Evolutionary conservation across 2,888 invertebrate genomes (phyloP), one percentile per base, ranked within the genome.

Genomic region (Piscicola geometra): DNA sequence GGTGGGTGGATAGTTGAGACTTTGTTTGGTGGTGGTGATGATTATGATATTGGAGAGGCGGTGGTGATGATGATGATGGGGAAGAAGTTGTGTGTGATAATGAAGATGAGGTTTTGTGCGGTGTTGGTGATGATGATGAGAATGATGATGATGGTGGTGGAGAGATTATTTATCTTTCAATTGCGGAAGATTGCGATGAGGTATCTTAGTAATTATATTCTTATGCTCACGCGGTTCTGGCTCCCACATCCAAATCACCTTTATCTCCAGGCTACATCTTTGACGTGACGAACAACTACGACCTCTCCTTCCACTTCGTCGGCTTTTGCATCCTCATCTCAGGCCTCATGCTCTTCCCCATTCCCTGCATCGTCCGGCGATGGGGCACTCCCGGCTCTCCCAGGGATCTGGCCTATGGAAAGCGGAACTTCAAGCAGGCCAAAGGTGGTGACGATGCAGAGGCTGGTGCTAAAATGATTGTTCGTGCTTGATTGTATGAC

Each of bases 241-340:
- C 30, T 64, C 36, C n/a, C n/a, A n/a, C n/a, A 33, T 35, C 9
- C 1, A 18, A 25, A 50, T 52, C 66, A 12, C 5, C 30, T 28
- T n/a, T n/a, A n/a, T n/a, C 21, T 87, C 77, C 86, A 93, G 96
- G 96, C 76, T 91, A 90, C 88, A 86, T 97, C 76, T 93, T 89
- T 82, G 97, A 97, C 83, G 86, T 88, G 21, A 88, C 90, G 5
- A 81, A 88, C 1, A 91, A 92, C 25, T 96, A 94, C 87, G 89
- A 92, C 82, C 91, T 92, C 25, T 93, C 92, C 0, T 99, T 98
- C 86, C 89, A 90, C 81, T 88, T 95, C 77, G 93, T 94, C 30
- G 98, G 98, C 3, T 86, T 89, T 0, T 90, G 92, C 83, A 93
- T 97, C 77, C 90, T 92, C 2, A 79, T 92, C 67, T 94, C 94